These are phyloP conservation scores for Sigmodon hispidus DNA, from an alignment of 2,113 vertebrate genomes.

Conservation along the genomic window DNA sequence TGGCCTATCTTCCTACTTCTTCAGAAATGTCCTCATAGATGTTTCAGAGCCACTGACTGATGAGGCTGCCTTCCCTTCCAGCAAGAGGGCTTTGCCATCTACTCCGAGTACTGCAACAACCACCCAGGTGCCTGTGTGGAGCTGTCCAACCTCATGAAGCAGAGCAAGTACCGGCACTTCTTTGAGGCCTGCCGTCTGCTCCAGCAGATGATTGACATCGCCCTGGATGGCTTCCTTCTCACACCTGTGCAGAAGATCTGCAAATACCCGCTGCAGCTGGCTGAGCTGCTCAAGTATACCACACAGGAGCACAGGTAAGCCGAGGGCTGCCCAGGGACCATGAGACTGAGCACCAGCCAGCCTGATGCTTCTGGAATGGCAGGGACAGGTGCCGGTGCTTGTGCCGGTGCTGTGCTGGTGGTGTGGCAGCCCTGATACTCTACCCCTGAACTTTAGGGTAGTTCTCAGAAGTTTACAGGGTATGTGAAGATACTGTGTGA, in stretches of 20 bases:
- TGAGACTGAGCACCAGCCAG: too few relatives aligned
- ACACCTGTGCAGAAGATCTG: conserved; percentile 99
- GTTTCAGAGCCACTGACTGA: background rate
- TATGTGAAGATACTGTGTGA: background rate
- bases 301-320: conserved; percentile 94
- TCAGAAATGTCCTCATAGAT: background rate
- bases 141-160: conserved; percentile 94
- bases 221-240: conserved; percentile 96
- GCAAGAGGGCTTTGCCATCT: conserved; percentile 97
- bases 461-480: background rate
- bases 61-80: conserved; percentile 64
- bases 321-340: rapidly evolving
- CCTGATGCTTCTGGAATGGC: background rate
- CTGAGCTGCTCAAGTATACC: conserved; percentile 97
- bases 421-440: too few relatives aligned
- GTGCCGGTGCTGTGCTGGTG: background rate
- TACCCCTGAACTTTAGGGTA: background rate
- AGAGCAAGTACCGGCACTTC: conserved; percentile 95
- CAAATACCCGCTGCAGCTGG: conserved; percentile 97
- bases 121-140: conserved; percentile 94
- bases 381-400: background rate
- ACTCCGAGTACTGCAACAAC: conserved; percentile 98
- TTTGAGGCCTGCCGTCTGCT: conserved; percentile 97
- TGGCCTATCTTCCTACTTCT: background rate
- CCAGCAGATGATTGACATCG: conserved; percentile 99